A percentile compares a stretch with the other conserved stretches of the same genome.
Evolutionary conservation across 2,113 vertebrate species (phyloP).

Genomic region (Zapornia atra): DNA sequence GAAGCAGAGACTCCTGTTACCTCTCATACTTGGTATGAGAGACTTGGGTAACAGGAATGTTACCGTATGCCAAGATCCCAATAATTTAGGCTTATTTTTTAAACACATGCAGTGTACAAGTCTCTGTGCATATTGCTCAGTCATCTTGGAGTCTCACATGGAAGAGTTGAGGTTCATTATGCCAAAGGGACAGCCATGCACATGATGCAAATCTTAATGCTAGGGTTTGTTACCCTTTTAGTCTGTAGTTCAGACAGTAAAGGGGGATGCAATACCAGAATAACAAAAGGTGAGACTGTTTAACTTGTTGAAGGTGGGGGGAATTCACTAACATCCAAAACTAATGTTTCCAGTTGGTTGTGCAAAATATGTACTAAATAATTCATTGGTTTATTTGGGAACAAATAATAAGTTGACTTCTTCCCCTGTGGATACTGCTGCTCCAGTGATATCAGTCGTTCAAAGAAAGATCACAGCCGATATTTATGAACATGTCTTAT

Average conservation of each 20-base stretch:
- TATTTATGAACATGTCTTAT: background rate
- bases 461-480: background rate
- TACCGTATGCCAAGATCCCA: background rate
- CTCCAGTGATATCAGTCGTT: background rate
- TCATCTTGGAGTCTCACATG: background rate
- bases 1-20: background rate
- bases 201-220: background rate
- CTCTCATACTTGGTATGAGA: background rate
- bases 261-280: background rate
- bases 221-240: background rate
- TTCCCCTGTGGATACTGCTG: background rate
- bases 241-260: background rate
- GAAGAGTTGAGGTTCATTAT: background rate
- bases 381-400: background rate
- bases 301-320: background rate
- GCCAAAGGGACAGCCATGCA: background rate
- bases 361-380: background rate
- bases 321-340: background rate
- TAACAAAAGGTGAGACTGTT: background rate
- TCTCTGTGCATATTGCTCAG: rapidly evolving
- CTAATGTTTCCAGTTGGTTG: background rate
- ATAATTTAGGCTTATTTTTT: background rate
- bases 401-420: background rate
- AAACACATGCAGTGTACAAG: rapidly evolving
- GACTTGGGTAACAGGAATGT: background rate